Evolutionary conservation across 1,140 invertebrate genomes (phyloP).

Genomic region (Oryzaephilus surinamensis): DNA sequence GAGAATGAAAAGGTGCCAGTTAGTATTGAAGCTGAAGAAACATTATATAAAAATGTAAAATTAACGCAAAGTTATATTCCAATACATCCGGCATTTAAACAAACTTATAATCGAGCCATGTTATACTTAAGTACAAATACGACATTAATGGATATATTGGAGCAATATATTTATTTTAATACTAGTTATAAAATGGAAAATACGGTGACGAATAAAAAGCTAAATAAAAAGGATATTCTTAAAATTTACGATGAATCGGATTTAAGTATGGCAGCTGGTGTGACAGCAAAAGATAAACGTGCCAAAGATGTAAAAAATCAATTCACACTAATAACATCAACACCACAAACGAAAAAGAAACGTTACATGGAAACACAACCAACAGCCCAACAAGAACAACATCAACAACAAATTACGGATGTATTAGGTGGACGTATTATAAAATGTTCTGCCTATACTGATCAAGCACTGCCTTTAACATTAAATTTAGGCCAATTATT

Average conservation of each 20-base stretch:
- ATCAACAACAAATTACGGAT: constrained; percentile 2
- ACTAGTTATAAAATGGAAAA: constrained; percentile 21
- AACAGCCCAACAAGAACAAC: not conserved
- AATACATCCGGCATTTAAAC: constrained; percentile 32
- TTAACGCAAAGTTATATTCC: constrained; percentile 36
- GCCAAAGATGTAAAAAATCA: constrained; percentile 63
- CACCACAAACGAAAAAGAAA: constrained; percentile 33
- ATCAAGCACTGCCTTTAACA: constrained; percentile 28
- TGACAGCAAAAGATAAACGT: constrained; percentile 73
- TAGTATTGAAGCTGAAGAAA: constrained; percentile 33
- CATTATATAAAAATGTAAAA: constrained; percentile 30
- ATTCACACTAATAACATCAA: constrained; percentile 14
- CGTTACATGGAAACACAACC: constrained; percentile 19
- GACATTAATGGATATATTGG: constrained; percentile 44
- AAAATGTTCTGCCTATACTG: constrained; percentile 26
- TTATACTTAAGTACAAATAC: constrained; percentile 63
- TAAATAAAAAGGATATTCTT: constrained; percentile 14
- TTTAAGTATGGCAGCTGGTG: constrained; percentile 62
- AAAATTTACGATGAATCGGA: constrained; percentile 43
- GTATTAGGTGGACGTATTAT: constrained; percentile 26
- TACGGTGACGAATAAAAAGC: constrained; percentile 12
- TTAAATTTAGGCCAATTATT: constrained; percentile 32
- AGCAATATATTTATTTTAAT: constrained; percentile 40
- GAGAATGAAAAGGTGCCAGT: constrained; percentile 76
- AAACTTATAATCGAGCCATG: constrained; percentile 48